Evolutionary conservation across 2,113 vertebrate genomes (phyloP).

Genomic region (Dryoscopus gambensis): DNA sequence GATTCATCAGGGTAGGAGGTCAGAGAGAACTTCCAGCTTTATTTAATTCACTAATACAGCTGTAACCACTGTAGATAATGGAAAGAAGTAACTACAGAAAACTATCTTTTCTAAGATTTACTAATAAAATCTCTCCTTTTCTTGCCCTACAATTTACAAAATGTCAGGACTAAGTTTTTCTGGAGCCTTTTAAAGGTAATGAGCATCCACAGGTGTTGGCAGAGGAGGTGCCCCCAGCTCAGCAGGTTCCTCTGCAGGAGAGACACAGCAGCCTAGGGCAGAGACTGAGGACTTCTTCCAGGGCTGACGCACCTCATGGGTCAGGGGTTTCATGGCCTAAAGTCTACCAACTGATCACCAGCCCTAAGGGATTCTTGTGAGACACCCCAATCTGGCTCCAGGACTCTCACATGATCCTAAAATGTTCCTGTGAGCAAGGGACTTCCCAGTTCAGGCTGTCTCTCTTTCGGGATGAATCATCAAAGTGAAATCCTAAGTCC

Average conservation of each 20-base stretch:
- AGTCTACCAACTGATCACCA: fast-evolving
- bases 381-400: fast-evolving
- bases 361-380: not conserved
- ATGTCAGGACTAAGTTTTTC: not conserved
- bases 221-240: not conserved
- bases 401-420: not conserved
- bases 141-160: not conserved
- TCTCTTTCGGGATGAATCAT: not conserved
- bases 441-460: not conserved
- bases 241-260: not conserved
- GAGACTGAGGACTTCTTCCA: not conserved
- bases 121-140: not conserved
- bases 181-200: not conserved
- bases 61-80: not conserved
- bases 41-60: not conserved
- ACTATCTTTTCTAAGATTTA: not conserved
- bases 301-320: not conserved
- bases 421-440: not conserved
- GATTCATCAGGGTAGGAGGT: not conserved
- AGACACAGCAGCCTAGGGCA: not conserved
- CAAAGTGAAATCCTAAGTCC: not conserved
- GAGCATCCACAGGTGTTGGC: no score
- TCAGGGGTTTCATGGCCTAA: not conserved
- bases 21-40: not conserved
- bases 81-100: not conserved